Percentiles rank a stretch among this genome's conserved stretches.
Conservation (phyloP, 2,888 invertebrate genomes). For the Stenoptilia bipunctidactyla region DNA sequence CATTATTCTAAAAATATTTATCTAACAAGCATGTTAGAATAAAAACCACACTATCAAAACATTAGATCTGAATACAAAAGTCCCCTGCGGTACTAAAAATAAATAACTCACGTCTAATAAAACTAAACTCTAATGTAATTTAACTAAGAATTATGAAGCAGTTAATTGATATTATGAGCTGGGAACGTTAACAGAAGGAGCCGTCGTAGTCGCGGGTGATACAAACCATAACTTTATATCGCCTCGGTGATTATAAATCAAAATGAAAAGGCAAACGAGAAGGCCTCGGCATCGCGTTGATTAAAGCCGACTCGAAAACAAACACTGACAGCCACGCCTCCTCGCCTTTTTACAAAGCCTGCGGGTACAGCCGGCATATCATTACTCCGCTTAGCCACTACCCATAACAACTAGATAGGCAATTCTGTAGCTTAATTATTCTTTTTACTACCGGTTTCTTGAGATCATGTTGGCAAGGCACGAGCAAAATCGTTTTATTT, state of each 20-base stretch:
- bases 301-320: slow-evolving; percentile 58
- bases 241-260: slow-evolving; percentile 60
- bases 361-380: slow-evolving; percentile 26
- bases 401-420: slow-evolving; percentile 39
- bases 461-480: slow-evolving; percentile 29
- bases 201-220: slow-evolving; percentile 38
- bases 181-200: slow-evolving; percentile 31
- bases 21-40: no score
- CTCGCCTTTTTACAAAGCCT: slow-evolving; percentile 30
- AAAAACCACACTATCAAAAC: no score
- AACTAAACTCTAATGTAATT: not conserved
- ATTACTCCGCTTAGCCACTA: slow-evolving; percentile 35
- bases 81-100: no score
- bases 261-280: slow-evolving; percentile 49
- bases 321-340: slow-evolving; percentile 43
- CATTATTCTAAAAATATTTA: no score
- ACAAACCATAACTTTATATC: slow-evolving; percentile 46
- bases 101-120: not conserved
- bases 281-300: slow-evolving; percentile 46
- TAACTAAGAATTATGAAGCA: slow-evolving; percentile 36
- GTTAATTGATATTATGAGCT: slow-evolving; percentile 61
- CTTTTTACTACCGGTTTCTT: slow-evolving; percentile 44
- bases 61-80: no score
- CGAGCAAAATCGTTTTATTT: slow-evolving; percentile 27
- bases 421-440: slow-evolving; percentile 22